phyloP scores from a whole-genome alignment of 2,888 invertebrate species.

The Nomada ruficornis region DNA sequence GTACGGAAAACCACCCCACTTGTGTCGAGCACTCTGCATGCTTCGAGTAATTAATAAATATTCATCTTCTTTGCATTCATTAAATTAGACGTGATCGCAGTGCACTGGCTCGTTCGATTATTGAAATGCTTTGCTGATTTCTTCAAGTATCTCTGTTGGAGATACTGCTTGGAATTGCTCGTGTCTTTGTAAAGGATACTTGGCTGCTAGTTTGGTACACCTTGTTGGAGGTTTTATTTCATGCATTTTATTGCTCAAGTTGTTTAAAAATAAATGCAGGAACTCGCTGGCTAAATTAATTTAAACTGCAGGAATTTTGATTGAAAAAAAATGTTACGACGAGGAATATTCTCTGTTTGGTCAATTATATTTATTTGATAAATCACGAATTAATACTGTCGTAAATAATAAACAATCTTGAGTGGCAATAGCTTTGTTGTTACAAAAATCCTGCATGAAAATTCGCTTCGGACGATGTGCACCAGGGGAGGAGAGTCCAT shows the following conservation, averaged over 20 bases:
- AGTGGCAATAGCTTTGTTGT: background rate
- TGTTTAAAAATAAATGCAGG: no score
- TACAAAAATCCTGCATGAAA: background rate
- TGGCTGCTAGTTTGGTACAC: no score
- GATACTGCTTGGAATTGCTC: no score
- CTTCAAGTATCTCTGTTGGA: no score
- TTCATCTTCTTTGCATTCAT: background rate
- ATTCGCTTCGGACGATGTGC: slow-evolving; percentile 21
- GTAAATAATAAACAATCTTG: background rate
- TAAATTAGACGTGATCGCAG: background rate
- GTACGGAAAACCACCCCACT: background rate
- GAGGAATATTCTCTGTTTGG: no score
- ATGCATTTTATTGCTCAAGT: no score
- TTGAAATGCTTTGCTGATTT: background rate
- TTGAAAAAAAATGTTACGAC: no score
- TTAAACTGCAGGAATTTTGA: no score
- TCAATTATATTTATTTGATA: background rate
- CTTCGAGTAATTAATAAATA: slow-evolving; percentile 11
- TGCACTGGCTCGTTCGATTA: background rate
- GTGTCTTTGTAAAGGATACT: no score
- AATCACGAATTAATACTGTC: background rate
- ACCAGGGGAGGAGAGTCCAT: slow-evolving; percentile 16
- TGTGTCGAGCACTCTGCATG: slow-evolving; percentile 1
- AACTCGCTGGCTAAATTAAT: no score
- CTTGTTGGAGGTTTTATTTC: no score